A percentile compares a stretch with the other conserved stretches of the same genome.
Evolutionary conservation across 2,888 invertebrate species (phyloP).

Genomic region (Hymenopus coronatus): DNA sequence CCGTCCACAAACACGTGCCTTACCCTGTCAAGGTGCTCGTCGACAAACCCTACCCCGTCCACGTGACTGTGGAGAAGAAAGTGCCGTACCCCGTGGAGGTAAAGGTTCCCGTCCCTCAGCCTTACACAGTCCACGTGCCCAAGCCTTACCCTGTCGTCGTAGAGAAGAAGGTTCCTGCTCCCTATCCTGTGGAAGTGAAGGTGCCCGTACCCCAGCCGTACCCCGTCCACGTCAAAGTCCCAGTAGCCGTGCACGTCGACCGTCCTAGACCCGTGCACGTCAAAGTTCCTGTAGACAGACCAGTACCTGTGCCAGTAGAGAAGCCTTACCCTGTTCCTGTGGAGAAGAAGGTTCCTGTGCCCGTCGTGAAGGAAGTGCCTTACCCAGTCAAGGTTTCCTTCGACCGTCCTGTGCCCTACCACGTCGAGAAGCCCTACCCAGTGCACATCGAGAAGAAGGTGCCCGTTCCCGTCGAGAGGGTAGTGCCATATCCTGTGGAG

Average conservation of each 20-base stretch:
- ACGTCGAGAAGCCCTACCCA: conserved; percentile 57
- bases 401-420: conserved; percentile 72
- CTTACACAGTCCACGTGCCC: conserved; percentile 35
- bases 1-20: conserved; percentile 28
- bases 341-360: conserved; percentile 51
- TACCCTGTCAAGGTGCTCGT: conserved; percentile 62
- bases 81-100: conserved; percentile 35
- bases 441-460: conserved; percentile 54
- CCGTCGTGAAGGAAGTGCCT: conserved; percentile 61
- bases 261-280: conserved; percentile 47
- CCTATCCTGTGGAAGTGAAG: conserved; percentile 55
- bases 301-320: conserved; percentile 67
- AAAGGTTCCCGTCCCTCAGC: conserved; percentile 34
- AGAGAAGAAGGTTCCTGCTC: conserved; percentile 48
- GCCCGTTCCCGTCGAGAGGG: conserved; percentile 47
- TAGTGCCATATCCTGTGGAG: conserved; percentile 64
- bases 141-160: conserved; percentile 65
- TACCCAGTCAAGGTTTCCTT: conserved; percentile 55
- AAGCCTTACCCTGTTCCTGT: conserved; percentile 59
- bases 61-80: conserved; percentile 59
- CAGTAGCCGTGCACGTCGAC: conserved; percentile 31
- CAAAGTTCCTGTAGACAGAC: conserved; percentile 68
- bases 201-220: conserved; percentile 64
- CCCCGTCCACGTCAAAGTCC: conserved; percentile 44
- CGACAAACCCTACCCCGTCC: conserved; percentile 63